phyloP scores from a whole-genome alignment of 2,888 invertebrate genomes.

The Pherbina coryleti region DNA sequence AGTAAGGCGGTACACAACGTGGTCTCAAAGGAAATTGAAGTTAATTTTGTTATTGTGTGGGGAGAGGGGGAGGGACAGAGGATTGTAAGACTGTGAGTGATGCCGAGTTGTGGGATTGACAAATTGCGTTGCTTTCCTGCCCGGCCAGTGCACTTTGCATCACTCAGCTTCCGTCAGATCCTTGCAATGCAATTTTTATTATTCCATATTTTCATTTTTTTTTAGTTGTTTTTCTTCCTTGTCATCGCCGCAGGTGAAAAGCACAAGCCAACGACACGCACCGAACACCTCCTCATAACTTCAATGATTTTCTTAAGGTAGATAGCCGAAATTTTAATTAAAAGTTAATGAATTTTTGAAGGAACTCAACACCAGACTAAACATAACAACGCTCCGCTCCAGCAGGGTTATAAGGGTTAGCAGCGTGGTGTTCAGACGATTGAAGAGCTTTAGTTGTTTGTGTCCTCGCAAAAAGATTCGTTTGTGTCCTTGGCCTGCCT shows the following conservation, averaged over 20 bases:
- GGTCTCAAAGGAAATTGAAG: too few species aligned
- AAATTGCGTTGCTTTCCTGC: constrained; percentile 14
- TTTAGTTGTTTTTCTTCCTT: not conserved
- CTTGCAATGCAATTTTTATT: constrained; percentile 3
- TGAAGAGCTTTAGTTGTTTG: not conserved
- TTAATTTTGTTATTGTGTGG: not conserved
- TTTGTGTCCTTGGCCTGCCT: constrained; percentile 1
- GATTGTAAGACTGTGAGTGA: not conserved
- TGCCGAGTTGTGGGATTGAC: not conserved
- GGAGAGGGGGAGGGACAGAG: not conserved
- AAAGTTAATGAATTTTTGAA: constrained; percentile 29
- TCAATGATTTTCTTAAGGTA: not conserved
- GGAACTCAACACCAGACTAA: not conserved
- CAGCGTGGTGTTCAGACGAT: not conserved
- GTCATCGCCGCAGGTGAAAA: not conserved
- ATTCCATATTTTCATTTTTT: not conserved
- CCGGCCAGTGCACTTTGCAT: not conserved
- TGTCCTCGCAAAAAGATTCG: not conserved
- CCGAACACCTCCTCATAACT: not conserved
- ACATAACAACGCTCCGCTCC: not conserved
- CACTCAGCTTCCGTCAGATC: not conserved
- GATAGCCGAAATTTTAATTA: constrained; percentile 15
- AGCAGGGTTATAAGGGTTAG: not conserved
- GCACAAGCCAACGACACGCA: not conserved
- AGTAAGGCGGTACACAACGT: too few species aligned